A percentile compares a stretch with the other conserved stretches of the same genome.
These are phyloP conservation scores for Phrynosoma blainvillii DNA, from an alignment of 2,113 vertebrate genomes.

Conservation along the genomic window DNA sequence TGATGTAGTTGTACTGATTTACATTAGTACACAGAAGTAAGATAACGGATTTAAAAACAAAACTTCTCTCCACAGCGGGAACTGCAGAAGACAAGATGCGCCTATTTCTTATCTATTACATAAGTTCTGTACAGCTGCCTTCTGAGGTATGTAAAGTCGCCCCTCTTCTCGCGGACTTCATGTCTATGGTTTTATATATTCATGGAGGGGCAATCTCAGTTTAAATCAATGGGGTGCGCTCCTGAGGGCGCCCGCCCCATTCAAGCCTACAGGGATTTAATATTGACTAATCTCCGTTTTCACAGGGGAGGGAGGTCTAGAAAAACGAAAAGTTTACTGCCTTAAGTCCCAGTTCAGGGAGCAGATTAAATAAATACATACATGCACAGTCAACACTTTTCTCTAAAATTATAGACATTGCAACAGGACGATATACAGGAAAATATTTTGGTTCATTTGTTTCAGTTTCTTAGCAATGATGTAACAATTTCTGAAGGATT, in stretches of 20 bases:
- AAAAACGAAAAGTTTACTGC: no score
- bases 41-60: not conserved
- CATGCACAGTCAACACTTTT: not conserved
- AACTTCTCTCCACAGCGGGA: slow-evolving; percentile 80
- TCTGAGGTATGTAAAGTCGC: slow-evolving; percentile 85
- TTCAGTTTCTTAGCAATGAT: not conserved
- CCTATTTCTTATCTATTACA: slow-evolving; percentile 97
- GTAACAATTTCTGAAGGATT: not conserved
- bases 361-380: no score
- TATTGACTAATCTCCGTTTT: no score
- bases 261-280: no score
- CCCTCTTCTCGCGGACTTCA: no score
- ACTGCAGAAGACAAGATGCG: slow-evolving; percentile 99
- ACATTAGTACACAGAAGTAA: no score
- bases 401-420: not conserved
- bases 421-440: not conserved
- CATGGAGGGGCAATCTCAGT: no score
- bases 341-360: no score
- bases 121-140: slow-evolving; percentile 87
- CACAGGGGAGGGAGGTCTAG: no score
- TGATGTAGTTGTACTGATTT: not conserved
- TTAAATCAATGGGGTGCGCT: no score
- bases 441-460: not conserved
- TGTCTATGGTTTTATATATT: no score
- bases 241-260: no score